These are phyloP conservation scores for Gordius sp. DNA, from an alignment of 2,888 invertebrate genomes.

Conservation along the genomic window DNA sequence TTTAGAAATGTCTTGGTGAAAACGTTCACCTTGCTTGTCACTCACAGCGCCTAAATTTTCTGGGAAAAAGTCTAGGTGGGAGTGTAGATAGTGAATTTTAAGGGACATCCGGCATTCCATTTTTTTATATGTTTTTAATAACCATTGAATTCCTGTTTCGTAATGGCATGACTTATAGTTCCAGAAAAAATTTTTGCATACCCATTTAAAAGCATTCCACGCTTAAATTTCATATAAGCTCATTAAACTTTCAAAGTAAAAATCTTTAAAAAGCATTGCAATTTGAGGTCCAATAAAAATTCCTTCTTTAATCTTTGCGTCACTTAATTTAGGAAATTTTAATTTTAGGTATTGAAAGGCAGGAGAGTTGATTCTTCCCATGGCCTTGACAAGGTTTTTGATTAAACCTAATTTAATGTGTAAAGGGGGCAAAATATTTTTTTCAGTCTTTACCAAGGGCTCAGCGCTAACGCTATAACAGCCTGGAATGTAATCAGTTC, in stretches of 20 bases:
- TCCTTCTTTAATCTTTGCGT: neutral
- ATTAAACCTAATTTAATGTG: slow-evolving; percentile 1
- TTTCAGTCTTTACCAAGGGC: neutral
- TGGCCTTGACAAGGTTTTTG: neutral
- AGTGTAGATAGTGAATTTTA: neutral
- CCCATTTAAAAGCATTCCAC: neutral
- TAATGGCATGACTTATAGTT: neutral
- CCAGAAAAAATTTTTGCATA: neutral
- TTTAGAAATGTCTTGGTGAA: neutral
- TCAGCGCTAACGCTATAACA: neutral
- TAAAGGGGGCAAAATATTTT: neutral
- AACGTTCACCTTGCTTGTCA: neutral
- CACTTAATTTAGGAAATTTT: slow-evolving; percentile 7
- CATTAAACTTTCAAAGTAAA: neutral
- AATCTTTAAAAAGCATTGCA: neutral
- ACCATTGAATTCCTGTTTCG: neutral
- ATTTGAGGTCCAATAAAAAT: neutral
- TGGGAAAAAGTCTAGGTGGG: slow-evolving; percentile 3
- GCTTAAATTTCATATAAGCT: neutral
- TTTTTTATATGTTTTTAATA: neutral
- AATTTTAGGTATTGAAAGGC: neutral
- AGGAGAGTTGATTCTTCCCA: neutral
- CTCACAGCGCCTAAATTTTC: neutral
- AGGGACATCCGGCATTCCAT: neutral
- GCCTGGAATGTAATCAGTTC: neutral